Evolutionary conservation across 2,797 vertebrate genomes (phyloP), one percentile per base, ranked within the genome.

Genomic region (Calcarius lapponicus): DNA sequence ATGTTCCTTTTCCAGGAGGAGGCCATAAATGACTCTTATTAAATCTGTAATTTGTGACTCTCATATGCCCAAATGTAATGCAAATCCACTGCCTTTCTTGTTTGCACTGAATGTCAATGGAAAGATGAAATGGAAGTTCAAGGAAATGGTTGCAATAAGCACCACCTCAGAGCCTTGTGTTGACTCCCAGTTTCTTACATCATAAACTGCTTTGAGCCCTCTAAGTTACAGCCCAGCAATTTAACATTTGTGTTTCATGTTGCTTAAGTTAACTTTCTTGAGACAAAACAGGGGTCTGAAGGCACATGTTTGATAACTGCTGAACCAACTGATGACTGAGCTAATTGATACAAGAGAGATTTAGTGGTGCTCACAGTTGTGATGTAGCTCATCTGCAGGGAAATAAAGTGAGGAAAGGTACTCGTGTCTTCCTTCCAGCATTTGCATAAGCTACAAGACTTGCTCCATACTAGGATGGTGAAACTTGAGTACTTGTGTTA

Each of bases 21-120:
- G 34, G 21, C 65, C 54, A 94, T 58, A 75, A 69, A 81, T 42
- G 17, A 38, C 43, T 78, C 38, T 58, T 69, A 65, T 29, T 84
- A 88, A 86, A 91, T n/a, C 47, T 25, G 1, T 90, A 72, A 86
- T 95, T 91, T 93, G 73, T 26, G 73, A 75, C 36, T 92, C 22
- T 66, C 13, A 2, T 43, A 43, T 54, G 69, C 45, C 32, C 24
- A 43, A 62, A 88, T 16, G 38, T 45, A 85, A 95, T 92, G 90
- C 85, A 95, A 92, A 93, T 88, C 54, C 2, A 1, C 24, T 26
- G 66, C 24, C 32, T 64, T 66, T 64, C 53, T 90, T 17, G 11
- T 76, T 53, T 82, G 61, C 80, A 96, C 40, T 71, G 60, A 80
- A 45, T 16, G 28, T 32, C 42, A 65, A n/a, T 42, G 80, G 54